Conservation (phyloP, 1,140 invertebrate genomes). For the Rhyacophila brunnea region DNA sequence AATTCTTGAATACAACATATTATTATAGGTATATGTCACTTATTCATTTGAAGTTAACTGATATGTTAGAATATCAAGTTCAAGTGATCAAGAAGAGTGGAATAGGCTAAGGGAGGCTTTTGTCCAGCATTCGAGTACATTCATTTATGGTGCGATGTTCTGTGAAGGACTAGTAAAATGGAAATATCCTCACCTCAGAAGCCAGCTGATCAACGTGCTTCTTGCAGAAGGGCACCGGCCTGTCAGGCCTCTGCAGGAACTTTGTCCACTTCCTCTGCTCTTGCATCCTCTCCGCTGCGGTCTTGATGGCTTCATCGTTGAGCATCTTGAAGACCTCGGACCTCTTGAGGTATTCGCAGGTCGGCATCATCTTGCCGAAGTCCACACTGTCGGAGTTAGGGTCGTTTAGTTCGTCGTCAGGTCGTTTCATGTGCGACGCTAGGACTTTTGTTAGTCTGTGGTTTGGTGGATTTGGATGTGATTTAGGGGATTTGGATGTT, state of each 20-base stretch:
- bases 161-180: no score
- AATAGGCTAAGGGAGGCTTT: no score
- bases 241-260: constrained; percentile 67
- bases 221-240: constrained; percentile 54
- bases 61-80: no score
- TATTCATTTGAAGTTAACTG: no score
- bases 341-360: constrained; percentile 61
- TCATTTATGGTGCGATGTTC: no score
- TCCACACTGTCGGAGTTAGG: constrained; percentile 55
- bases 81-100: no score
- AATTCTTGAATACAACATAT: no score
- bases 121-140: no score
- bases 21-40: no score
- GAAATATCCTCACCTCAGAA: constrained; percentile 12
- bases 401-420: constrained; percentile 43
- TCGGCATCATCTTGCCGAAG: constrained; percentile 62
- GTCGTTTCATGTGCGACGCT: constrained; percentile 43
- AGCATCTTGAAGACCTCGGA: constrained; percentile 69
- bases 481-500: no score
- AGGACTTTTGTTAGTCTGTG: constrained; percentile 42
- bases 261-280: constrained; percentile 63
- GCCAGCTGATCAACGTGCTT: constrained; percentile 2
- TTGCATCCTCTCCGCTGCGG: constrained; percentile 49
- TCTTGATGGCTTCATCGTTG: constrained; percentile 54
- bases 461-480: no score